Evolutionary conservation across 2,888 invertebrate genomes (phyloP), one percentile per base, ranked within the genome.

Genomic region (Kryphioiulus occultus): DNA sequence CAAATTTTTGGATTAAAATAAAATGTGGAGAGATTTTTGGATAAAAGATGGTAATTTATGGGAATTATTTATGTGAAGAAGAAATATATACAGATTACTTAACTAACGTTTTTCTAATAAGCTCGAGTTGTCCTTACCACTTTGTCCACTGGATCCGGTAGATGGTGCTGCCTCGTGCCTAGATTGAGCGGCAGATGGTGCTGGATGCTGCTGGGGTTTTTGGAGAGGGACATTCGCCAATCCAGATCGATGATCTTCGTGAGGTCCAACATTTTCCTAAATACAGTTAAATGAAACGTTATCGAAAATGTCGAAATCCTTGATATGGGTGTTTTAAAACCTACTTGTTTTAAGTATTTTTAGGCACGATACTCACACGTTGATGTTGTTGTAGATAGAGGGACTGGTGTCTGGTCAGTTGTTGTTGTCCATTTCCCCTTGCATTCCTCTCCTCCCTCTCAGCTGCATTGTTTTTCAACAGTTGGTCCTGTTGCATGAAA

Each of bases 401-500:
- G 10, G 84, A 39, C 19, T 84, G 35, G 32, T 84, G 39, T n/a
- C 35, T 35, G 10, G 4, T 84, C 19, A 39, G 12, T 35, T 83
- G n/a, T n/a, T n/a, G 35, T n/a, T 82, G 82, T 15, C 30, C 82
- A 82, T 82, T 82, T 7, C 9, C 12, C 22, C 59, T 59, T 4
- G 59, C 22, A 22, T 59, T 59, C 17, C 59, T 59, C 22, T 59
- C 59, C 22, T 59, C 59, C 17, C 59, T 59, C 22, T 59, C 59
- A 3, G 59, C 59, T 10, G 5, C 10, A 22, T 22, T 59, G n/a
- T n/a, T 59, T 59, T 59, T 59, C 59, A 59, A 22, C n/a, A 59
- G 7, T 22, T 59, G 59, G 17, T 59, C 59, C 22, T 59, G 59
- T 59, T 59, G 59, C 59, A 59, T 22, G 91, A 95, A 95, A 90